Conservation (phyloP, 2,113 vertebrate species). For the Hippocampus abdominalis region DNA sequence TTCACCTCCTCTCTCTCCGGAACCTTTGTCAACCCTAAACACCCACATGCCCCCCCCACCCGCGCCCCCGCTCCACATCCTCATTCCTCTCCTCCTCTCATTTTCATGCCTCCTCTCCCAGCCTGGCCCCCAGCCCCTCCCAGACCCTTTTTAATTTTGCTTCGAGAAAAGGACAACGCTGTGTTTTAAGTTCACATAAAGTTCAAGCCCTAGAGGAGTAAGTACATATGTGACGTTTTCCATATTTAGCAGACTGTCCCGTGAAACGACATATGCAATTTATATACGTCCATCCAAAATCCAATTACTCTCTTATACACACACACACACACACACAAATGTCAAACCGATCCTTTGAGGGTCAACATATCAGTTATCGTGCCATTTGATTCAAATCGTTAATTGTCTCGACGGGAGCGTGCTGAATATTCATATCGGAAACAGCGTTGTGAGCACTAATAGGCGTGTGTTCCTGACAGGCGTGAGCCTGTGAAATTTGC, state of each 20-base stretch:
- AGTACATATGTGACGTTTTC: neutral
- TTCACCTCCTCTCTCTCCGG: conserved; percentile 15
- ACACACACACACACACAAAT: neutral
- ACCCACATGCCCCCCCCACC: neutral
- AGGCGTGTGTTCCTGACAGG: neutral
- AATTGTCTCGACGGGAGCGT: conserved; percentile 16
- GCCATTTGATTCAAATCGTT: conserved; percentile 3
- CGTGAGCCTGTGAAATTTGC: neutral
- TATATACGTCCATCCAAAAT: neutral
- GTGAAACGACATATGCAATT: neutral
- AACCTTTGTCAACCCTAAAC: conserved; percentile 7
- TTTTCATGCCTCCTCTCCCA: conserved; percentile 1
- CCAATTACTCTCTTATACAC: neutral
- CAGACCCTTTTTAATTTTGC: neutral
- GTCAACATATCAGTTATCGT: neutral
- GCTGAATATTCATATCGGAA: neutral
- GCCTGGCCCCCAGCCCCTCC: neutral
- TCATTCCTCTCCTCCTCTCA: conserved; percentile 1
- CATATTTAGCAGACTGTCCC: neutral
- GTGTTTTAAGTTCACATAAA: conserved; percentile 49
- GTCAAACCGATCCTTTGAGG: neutral
- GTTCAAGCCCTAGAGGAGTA: conserved; percentile 38
- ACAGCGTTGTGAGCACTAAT: neutral
- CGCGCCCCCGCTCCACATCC: too few relatives aligned
- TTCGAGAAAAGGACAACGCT: conserved; percentile 45